Evolutionary conservation across 2,113 vertebrate species (phyloP).

Genomic region (Silurus asotus): DNA sequence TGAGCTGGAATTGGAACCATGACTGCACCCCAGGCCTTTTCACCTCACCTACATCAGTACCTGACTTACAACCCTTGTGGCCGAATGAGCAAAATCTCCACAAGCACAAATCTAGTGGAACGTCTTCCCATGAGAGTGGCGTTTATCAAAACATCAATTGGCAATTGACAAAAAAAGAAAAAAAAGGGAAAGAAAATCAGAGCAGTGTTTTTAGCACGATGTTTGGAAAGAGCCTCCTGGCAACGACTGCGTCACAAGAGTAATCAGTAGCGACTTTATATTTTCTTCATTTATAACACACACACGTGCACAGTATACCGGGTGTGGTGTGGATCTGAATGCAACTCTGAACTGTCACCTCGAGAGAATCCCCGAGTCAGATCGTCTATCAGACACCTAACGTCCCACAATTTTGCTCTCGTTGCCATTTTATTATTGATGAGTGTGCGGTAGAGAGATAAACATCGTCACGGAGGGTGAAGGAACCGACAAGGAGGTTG

Average conservation of each 20-base stretch:
- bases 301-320: slow-evolving; percentile 10
- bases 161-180: no score
- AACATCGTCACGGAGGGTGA: neutral
- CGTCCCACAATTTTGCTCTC: neutral
- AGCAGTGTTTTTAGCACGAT: slow-evolving; percentile 45
- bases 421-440: no score
- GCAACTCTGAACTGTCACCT: slow-evolving; percentile 4
- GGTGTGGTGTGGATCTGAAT: neutral
- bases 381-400: neutral
- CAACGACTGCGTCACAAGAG: slow-evolving; percentile 62
- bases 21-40: no score
- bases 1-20: no score
- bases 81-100: no score
- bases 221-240: slow-evolving; percentile 62
- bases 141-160: no score
- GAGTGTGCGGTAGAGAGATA: neutral
- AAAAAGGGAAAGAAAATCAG: slow-evolving; percentile 44
- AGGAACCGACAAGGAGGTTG: neutral
- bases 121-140: no score
- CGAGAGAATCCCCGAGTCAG: neutral
- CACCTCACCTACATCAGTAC: no score
- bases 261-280: slow-evolving; percentile 32
- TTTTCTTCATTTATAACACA: slow-evolving; percentile 1
- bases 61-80: no score
- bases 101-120: no score